Percentiles rank a stretch among this genome's conserved stretches.
These are phyloP conservation scores for Eudyptes chrysolophus DNA, from an alignment of 2,113 vertebrate species.

Conservation along the genomic window DNA sequence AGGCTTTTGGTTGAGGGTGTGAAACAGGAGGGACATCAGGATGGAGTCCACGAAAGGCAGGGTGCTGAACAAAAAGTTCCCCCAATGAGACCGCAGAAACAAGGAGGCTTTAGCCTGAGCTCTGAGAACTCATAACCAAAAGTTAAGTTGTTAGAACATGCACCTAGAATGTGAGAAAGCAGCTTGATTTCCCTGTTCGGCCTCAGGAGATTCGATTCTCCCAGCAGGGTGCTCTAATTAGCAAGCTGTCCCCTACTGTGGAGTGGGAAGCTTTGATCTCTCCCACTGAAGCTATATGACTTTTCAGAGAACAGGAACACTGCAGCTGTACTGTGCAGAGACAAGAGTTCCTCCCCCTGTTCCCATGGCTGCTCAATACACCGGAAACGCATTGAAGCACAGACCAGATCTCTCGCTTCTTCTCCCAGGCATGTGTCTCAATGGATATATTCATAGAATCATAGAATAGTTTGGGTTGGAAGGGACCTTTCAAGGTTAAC, in stretches of 20 bases:
- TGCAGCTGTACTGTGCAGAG: neutral
- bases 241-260: neutral
- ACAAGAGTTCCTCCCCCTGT: neutral
- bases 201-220: neutral
- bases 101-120: neutral
- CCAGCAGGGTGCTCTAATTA: neutral
- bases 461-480: neutral
- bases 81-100: neutral
- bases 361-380: neutral
- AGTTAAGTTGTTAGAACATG: neutral
- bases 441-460: neutral
- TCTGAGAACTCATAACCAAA: neutral
- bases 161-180: neutral
- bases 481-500: neutral
- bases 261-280: neutral
- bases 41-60: neutral
- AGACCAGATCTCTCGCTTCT: neutral
- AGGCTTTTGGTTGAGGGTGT: neutral
- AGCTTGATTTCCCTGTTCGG: neutral
- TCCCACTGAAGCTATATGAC: neutral
- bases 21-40: neutral
- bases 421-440: neutral
- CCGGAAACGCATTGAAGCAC: neutral
- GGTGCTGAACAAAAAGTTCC: neutral
- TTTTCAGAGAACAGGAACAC: neutral